Evolutionary conservation across 1,140 invertebrate species (phyloP).

Genomic region (Eueides isabella): DNA sequence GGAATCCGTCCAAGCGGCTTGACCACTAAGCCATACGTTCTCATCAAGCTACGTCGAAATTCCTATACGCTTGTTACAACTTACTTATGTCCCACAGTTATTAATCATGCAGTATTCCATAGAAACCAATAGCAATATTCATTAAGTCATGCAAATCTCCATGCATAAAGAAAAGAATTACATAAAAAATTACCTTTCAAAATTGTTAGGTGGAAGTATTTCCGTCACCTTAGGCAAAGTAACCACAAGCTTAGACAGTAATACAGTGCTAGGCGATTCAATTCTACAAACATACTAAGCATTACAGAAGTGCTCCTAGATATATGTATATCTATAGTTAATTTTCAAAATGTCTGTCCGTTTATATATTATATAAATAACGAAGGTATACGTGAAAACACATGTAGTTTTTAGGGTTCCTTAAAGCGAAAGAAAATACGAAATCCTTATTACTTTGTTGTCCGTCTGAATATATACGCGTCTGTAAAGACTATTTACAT

Average conservation of each 20-base stretch:
- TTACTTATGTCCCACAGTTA: too few species aligned
- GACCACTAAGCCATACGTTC: too few species aligned
- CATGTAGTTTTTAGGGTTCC: too few species aligned
- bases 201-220: conserved; percentile 1
- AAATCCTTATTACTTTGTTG: too few species aligned
- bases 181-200: conserved; percentile 24
- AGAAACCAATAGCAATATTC: not conserved
- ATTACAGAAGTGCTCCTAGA: not conserved
- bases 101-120: not conserved
- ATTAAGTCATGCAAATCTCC: not conserved
- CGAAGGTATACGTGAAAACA: not conserved
- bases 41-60: too few species aligned
- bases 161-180: conserved; percentile 7
- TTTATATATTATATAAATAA: not conserved
- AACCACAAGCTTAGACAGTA: conserved; percentile 9
- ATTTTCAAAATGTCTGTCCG: conserved; percentile 1
- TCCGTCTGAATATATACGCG: too few species aligned
- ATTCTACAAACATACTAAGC: not conserved
- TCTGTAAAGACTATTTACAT: too few species aligned
- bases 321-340: not conserved
- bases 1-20: too few species aligned
- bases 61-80: too few species aligned
- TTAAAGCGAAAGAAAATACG: too few species aligned
- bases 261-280: not conserved
- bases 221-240: conserved; percentile 10